These are phyloP conservation scores for Bos indicus DNA, from an alignment of 2,113 vertebrate species.

Conservation along the genomic window DNA sequence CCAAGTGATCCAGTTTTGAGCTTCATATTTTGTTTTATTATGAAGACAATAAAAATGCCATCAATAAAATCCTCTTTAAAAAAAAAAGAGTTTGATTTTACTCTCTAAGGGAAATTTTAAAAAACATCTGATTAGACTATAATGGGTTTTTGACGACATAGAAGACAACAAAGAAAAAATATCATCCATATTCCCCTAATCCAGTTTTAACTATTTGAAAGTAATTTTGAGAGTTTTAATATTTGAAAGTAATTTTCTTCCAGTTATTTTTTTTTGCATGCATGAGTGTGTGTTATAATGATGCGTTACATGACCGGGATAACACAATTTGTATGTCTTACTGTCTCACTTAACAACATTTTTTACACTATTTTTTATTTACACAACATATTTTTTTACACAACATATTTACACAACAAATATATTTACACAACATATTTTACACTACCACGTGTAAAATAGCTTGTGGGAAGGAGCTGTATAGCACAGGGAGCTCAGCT, in stretches of 20 bases:
- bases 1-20: no score
- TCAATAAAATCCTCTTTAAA: no score
- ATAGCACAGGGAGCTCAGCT: not conserved
- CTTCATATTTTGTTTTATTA: no score
- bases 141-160: not conserved
- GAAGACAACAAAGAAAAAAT: not conserved
- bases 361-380: no score
- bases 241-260: conserved; percentile 7
- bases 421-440: no score
- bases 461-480: not conserved
- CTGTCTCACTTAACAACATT: not conserved
- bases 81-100: not conserved
- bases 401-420: no score
- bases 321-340: not conserved
- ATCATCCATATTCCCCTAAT: not conserved
- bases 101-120: not conserved
- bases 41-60: no score
- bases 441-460: not conserved
- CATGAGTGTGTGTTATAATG: not conserved
- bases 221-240: not conserved
- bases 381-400: no score
- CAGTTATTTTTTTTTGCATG: not conserved
- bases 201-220: not conserved
- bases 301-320: not conserved
- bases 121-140: not conserved